These are phyloP conservation scores for Hyperopisus bebe DNA, from an alignment of 2,113 vertebrate species.

Conservation along the genomic window DNA sequence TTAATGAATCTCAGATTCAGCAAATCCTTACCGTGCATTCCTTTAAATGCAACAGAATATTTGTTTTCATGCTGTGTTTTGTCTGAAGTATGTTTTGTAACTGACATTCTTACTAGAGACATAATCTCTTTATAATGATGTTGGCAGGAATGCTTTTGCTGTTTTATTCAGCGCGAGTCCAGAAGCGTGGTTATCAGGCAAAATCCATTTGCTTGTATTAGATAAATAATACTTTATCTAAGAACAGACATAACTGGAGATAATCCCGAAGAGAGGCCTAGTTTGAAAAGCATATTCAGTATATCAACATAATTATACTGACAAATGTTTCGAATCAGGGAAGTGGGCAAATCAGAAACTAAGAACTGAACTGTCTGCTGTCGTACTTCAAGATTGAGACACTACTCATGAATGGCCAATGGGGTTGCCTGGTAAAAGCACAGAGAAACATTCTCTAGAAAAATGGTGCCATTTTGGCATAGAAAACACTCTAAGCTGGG, in stretches of 20 bases:
- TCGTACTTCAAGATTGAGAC: background rate
- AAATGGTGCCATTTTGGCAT: background rate
- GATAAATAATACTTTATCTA: background rate
- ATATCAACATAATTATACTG: background rate
- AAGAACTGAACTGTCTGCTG: background rate
- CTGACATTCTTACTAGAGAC: background rate
- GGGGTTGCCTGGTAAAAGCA: background rate
- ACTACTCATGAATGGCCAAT: background rate
- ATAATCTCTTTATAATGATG: background rate
- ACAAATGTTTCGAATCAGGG: constrained; percentile 6
- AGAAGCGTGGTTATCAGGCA: background rate
- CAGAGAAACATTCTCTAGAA: background rate
- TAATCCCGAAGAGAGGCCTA: background rate
- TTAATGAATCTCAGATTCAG: background rate
- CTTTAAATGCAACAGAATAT: background rate
- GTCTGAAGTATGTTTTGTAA: background rate
- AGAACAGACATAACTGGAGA: background rate
- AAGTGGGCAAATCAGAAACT: background rate
- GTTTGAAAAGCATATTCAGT: background rate
- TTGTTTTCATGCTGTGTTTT: background rate
- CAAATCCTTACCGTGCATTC: background rate
- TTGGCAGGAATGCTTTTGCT: background rate
- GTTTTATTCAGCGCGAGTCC: background rate
- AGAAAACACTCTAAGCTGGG: background rate
- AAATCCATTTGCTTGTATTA: background rate